These are phyloP conservation scores for Plestiodon gilberti DNA, from an alignment of 2,113 vertebrate species.

Conservation along the genomic window DNA sequence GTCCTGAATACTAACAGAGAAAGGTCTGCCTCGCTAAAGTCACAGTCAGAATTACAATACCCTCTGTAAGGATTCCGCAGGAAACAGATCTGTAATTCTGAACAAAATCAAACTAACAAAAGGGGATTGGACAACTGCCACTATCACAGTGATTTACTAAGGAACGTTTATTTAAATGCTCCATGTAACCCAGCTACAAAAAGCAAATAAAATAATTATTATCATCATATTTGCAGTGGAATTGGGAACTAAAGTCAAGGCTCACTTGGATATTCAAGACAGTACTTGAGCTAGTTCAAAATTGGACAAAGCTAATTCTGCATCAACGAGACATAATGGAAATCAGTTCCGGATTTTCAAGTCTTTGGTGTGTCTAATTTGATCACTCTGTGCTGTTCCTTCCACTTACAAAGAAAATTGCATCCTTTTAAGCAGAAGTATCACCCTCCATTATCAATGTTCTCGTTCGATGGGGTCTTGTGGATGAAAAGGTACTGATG, in stretches of 20 bases:
- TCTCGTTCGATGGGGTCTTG: not conserved
- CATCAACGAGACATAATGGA: conserved; percentile 17
- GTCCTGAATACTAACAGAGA: conserved; percentile 13
- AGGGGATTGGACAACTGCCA: not conserved
- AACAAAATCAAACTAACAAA: not conserved
- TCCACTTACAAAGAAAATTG: conserved; percentile 43
- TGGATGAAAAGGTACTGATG: not conserved
- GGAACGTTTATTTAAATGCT: not conserved
- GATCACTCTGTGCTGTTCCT: conserved; percentile 19
- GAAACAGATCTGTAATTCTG: not conserved
- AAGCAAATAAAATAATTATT: not conserved
- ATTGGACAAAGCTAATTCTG: conserved; percentile 31
- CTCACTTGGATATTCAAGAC: conserved; percentile 9
- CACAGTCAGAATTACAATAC: conserved; percentile 3
- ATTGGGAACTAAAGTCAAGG: not conserved
- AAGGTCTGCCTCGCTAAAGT: not conserved
- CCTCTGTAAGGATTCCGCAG: not conserved
- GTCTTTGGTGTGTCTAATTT: conserved; percentile 17
- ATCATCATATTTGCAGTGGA: not conserved
- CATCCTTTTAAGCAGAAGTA: conserved; percentile 20
- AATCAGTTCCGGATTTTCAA: conserved; percentile 24
- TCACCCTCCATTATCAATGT: not conserved
- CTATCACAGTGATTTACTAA: not conserved
- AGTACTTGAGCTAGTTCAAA: not conserved
- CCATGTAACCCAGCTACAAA: not conserved